Base-by-base conservation (phyloP, 2,888 invertebrate genomes). In the Scaptomyza cyrtandrae region DNA sequence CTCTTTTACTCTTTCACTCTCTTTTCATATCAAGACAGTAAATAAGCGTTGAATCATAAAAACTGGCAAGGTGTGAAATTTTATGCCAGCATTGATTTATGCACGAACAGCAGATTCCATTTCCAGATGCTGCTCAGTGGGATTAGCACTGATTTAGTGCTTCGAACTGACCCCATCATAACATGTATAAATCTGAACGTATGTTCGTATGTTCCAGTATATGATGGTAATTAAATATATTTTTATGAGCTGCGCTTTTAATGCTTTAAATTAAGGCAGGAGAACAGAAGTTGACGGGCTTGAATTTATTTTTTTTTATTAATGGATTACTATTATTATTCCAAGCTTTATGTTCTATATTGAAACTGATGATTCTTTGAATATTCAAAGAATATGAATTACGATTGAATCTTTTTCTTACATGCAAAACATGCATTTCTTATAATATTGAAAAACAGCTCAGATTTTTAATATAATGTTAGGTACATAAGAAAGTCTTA, bases 41-140 rank as follows among this genome's bases (percentile, higher is more conserved):
- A 89, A 87, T 89, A 85, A 85, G 82, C 77, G 85, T 87, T 54
- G 65, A 85, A 79, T 75, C 89, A 73, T 85, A 88, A 85, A 85
- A 85, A 58, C 80, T 71, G 86, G 86, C 89, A 85, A 89, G 85
- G 85, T 85, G 89, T 89, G 89, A 85, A 85, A 85, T 85, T 85
- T 85, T 79, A 89, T 85, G 88, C 87, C 78, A 78, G 64, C 78
- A 70, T 67, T 83, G 83, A 83, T 83, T 83, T 83, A 83, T 83
- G 82, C 80, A 24, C 48, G 56, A 60, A 70, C 75, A 73, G 68
- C 82, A 66, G 63, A 70, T 67, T 50, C 58, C 68, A 67, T 64
- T 70, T 41, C 44, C 73, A 70, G 78, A 57, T 75, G 74, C 68
- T 78, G 74, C 54, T 67, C 53, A 44, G 44, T 57, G 53, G 78